phyloP scores from a whole-genome alignment of 2,113 vertebrate genomes.

The Riparia riparia region DNA sequence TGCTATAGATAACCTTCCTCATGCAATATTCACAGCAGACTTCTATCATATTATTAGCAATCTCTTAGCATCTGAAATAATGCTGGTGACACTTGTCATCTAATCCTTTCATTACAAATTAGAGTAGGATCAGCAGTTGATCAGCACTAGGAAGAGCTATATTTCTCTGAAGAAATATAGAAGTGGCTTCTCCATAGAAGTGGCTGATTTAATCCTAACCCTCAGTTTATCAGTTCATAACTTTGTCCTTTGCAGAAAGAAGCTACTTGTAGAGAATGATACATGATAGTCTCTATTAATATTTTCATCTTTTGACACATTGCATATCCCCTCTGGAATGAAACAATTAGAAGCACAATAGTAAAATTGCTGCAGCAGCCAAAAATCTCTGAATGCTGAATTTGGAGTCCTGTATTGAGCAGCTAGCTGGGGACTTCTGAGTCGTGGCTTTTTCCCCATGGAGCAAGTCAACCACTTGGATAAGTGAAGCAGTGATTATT shows the following conservation, averaged over 20 bases:
- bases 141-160: neutral
- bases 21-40: neutral
- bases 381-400: neutral
- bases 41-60: slow-evolving; percentile 21
- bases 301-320: slow-evolving; percentile 9
- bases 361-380: neutral
- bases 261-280: neutral
- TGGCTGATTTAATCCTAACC: neutral
- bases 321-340: neutral
- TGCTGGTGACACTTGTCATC: slow-evolving; percentile 15
- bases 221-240: slow-evolving; percentile 7
- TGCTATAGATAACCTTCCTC: neutral
- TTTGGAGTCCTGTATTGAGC: neutral
- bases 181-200: slow-evolving; percentile 21
- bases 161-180: slow-evolving; percentile 44
- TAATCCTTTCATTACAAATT: slow-evolving; percentile 36
- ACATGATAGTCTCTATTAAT: neutral
- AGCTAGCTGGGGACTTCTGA: neutral
- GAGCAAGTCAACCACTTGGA: neutral
- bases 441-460: neutral
- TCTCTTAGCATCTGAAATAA: slow-evolving; percentile 43
- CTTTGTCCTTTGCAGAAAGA: neutral
- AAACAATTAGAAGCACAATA: slow-evolving; percentile 15
- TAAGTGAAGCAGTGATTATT: neutral
- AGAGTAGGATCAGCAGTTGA: slow-evolving; percentile 9